Conservation (phyloP, 2,888 invertebrate genomes). For the Nomada lathburiana region DNA sequence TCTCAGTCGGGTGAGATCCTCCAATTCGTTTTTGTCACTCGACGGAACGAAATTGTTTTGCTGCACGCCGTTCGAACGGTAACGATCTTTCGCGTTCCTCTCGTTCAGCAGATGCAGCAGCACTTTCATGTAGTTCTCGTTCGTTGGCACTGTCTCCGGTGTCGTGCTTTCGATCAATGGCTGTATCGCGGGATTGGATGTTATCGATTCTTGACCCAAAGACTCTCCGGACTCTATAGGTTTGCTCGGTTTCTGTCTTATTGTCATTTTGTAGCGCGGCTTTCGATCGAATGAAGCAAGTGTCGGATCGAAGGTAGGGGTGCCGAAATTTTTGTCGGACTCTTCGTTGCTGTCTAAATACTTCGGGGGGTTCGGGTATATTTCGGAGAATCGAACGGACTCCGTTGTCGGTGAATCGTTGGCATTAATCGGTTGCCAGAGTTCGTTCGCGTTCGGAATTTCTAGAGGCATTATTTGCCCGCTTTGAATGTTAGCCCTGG, state of each 20-base stretch:
- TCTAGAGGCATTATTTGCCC: background rate
- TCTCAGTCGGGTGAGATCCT: constrained; percentile 59
- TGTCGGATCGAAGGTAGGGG: background rate
- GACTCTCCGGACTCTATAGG: background rate
- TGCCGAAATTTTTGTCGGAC: background rate
- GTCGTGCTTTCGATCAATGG: background rate
- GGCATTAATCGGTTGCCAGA: constrained; percentile 10
- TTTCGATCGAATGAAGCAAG: background rate
- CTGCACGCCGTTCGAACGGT: background rate
- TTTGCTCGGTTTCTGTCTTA: constrained; percentile 52
- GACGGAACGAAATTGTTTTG: background rate
- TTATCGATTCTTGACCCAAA: background rate
- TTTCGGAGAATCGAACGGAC: background rate
- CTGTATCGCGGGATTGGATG: background rate
- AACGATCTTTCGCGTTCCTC: background rate
- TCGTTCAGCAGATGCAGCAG: constrained; percentile 48
- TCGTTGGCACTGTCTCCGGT: background rate
- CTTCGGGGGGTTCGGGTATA: background rate
- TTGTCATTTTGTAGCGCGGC: constrained; percentile 56
- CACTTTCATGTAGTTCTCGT: constrained; percentile 57
- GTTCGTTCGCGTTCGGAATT: background rate
- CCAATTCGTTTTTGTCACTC: background rate
- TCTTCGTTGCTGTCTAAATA: constrained; percentile 23
- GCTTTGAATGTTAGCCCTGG: background rate
- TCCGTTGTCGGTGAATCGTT: background rate